A percentile compares a stretch with the other conserved stretches of the same genome.
These are phyloP conservation scores for Aethina tumida DNA, from an alignment of 1,140 invertebrate species.

Conservation along the genomic window DNA sequence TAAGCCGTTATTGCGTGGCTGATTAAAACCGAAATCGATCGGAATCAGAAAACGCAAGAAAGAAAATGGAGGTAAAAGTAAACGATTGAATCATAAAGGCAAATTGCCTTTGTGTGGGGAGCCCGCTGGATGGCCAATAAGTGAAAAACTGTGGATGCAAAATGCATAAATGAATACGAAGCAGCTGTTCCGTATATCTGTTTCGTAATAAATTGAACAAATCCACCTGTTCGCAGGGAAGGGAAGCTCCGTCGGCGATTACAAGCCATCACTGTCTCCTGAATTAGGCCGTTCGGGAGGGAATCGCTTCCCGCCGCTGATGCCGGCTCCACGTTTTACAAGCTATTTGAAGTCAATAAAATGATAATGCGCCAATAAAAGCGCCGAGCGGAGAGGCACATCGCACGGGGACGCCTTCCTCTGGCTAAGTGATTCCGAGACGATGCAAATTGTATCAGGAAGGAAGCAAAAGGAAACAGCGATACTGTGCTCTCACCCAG, in stretches of 20 bases:
- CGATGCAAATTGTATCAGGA: slow-evolving; percentile 38
- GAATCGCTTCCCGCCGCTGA: slow-evolving; percentile 33
- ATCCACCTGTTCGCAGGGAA: slow-evolving; percentile 36
- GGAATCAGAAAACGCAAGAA: too few species aligned
- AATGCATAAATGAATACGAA: too few species aligned
- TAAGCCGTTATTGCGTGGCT: too few species aligned
- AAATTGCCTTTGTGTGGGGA: too few species aligned
- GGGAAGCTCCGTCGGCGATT: slow-evolving; percentile 33
- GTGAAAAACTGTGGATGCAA: too few species aligned
- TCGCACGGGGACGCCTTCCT: slow-evolving; percentile 21
- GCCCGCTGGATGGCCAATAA: too few species aligned
- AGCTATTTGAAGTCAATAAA: slow-evolving; percentile 41
- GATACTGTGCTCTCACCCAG: too few species aligned
- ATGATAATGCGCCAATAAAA: slow-evolving; percentile 41
- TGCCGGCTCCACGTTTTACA: slow-evolving; percentile 36
- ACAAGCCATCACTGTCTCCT: slow-evolving; percentile 39
- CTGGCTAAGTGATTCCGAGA: slow-evolving; percentile 34
- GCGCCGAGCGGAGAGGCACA: slow-evolving; percentile 28
- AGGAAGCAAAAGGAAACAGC: slow-evolving; percentile 24
- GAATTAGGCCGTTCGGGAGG: slow-evolving; percentile 38
- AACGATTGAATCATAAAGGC: too few species aligned
- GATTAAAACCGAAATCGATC: too few species aligned
- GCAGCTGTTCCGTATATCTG: slow-evolving; percentile 21
- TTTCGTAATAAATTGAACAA: slow-evolving; percentile 32
- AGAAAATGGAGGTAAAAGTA: too few species aligned